A percentile compares a stretch with the other conserved stretches of the same genome.
These are phyloP conservation scores for Heliconius ismenius DNA, from an alignment of 2,888 invertebrate genomes.

Conservation along the genomic window DNA sequence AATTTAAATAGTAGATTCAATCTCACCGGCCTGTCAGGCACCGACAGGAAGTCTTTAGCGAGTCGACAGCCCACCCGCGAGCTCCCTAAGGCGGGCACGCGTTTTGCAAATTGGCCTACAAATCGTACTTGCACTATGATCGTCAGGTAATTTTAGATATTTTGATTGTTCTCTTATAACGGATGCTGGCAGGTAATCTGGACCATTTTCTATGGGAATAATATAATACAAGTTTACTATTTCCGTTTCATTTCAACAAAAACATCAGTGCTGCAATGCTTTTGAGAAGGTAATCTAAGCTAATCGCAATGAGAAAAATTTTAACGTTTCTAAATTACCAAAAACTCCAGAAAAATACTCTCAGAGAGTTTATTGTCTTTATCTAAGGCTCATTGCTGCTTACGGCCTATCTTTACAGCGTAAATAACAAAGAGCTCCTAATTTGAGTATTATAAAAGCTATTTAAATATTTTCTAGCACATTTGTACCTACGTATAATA, in stretches of 20 bases:
- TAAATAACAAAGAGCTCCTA: background rate
- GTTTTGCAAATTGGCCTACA: constrained; percentile 55
- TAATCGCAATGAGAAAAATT: too few relatives aligned
- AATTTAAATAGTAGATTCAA: constrained; percentile 35
- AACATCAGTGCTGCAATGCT: too few relatives aligned
- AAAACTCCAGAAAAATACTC: background rate
- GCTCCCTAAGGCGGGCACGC: constrained; percentile 71
- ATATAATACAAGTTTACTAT: background rate
- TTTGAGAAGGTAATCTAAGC: too few relatives aligned
- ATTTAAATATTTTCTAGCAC: background rate
- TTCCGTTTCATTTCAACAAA: background rate
- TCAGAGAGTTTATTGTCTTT: too few relatives aligned
- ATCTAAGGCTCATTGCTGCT: too few relatives aligned
- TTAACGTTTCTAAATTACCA: too few relatives aligned
- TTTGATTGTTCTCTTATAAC: constrained; percentile 46
- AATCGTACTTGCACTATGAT: constrained; percentile 64
- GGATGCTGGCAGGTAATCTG: constrained; percentile 41
- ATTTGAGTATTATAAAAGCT: background rate
- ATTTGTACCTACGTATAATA: constrained; percentile 4
- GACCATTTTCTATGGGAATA: background rate
- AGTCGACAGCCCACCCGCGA: constrained; percentile 69
- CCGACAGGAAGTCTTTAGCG: constrained; percentile 64
- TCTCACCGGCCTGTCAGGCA: constrained; percentile 58
- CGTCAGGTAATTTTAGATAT: constrained; percentile 49
- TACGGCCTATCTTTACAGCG: background rate